A percentile compares a stretch with the other conserved stretches of the same genome.
phyloP scores from a whole-genome alignment of 2,888 invertebrate species.

The Tenthredo notha region DNA sequence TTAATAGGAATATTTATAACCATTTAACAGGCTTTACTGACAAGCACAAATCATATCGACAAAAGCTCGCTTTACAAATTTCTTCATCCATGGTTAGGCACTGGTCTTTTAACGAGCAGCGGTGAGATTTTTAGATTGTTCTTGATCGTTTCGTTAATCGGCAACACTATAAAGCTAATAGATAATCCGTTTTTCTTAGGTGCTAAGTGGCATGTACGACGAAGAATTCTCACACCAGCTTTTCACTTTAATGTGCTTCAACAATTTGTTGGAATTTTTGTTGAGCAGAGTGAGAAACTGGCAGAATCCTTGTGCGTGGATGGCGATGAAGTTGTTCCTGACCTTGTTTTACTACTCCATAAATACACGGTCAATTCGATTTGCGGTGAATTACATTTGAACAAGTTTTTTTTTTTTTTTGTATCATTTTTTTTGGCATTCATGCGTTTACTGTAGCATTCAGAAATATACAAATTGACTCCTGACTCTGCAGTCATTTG shows the following conservation, averaged over 20 bases:
- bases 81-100: conserved; percentile 77
- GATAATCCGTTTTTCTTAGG: conserved; percentile 74
- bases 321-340: conserved; percentile 71
- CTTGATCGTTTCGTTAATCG: too few relatives aligned
- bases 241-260: conserved; percentile 84
- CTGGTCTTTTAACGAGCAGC: conserved; percentile 76
- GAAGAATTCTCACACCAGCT: conserved; percentile 83
- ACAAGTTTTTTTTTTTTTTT: conserved; percentile 61
- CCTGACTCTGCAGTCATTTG: too few relatives aligned
- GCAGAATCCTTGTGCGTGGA: conserved; percentile 68
- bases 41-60: conserved; percentile 70
- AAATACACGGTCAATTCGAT: conserved; percentile 84
- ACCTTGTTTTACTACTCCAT: conserved; percentile 82
- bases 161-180: too few relatives aligned
- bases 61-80: conserved; percentile 76
- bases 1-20: too few relatives aligned
- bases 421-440: too few relatives aligned
- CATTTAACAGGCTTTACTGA: conserved; percentile 67
- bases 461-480: too few relatives aligned
- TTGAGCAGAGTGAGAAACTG: conserved; percentile 77
- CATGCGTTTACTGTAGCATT: too few relatives aligned
- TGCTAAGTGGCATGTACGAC: conserved; percentile 82
- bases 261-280: conserved; percentile 75
- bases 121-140: conserved; percentile 64
- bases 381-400: conserved; percentile 80